Percentiles rank a stretch among this genome's conserved stretches.
Evolutionary conservation across 2,888 invertebrate species (phyloP).

Genomic region (Eupelmus urozonus): DNA sequence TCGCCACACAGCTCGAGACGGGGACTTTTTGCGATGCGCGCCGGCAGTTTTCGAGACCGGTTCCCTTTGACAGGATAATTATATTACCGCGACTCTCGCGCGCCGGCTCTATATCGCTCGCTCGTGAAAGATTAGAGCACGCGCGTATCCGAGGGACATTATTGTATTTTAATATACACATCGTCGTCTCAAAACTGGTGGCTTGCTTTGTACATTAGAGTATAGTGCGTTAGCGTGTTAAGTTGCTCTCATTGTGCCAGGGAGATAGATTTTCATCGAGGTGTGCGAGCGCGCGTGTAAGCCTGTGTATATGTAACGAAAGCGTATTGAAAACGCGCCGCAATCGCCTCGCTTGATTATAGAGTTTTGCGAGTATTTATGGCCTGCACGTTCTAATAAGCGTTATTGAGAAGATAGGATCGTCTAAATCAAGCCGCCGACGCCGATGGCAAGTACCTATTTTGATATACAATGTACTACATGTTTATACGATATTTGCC

Average conservation of each 20-base stretch:
- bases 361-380: constrained; percentile 1
- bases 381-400: not conserved
- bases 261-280: constrained; percentile 16
- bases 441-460: no score
- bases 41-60: constrained; percentile 32
- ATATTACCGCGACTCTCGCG: constrained; percentile 42
- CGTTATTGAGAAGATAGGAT: not conserved
- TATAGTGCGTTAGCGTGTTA: constrained; percentile 8
- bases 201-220: not conserved
- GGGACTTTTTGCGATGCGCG: not conserved
- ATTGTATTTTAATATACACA: constrained; percentile 24
- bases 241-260: constrained; percentile 20
- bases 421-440: not conserved
- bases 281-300: not conserved
- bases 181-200: not conserved
- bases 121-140: constrained; percentile 35
- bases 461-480: no score
- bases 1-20: constrained; percentile 18
- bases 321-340: not conserved
- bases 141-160: constrained; percentile 19
- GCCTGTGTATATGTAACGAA: no score
- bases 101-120: constrained; percentile 26
- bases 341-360: constrained; percentile 30
- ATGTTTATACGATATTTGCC: no score
- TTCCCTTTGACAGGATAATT: constrained; percentile 52